Evolutionary conservation across 2,113 vertebrate species (phyloP), one percentile per base, ranked within the genome.

Genomic region (Gasterosteus nipponicus): DNA sequence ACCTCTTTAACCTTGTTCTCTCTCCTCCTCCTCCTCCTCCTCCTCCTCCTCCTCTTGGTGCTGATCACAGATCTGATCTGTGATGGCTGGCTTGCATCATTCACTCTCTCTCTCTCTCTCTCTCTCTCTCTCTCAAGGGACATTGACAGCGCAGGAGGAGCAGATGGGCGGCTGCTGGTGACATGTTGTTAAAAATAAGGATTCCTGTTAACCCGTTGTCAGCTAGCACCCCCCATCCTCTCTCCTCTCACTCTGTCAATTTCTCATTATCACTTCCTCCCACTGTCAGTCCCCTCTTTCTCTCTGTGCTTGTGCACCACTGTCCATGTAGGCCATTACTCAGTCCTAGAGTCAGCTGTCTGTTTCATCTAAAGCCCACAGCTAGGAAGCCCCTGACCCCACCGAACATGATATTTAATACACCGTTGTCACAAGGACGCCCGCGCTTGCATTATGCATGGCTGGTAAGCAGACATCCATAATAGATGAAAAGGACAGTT

Each of bases 181-280:
- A 93, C 89, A 93, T 86, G 88, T 82, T 90, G 90, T 90, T 93
- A 92, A 92, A 92, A 93, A 93, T 91, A 93, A 92, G 92, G 84
- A 92, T 87, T 91, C 85, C 79, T 84, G 78, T 91, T 91, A 93
- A 93, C 91, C 90, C 89, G 44, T 91, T 75, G 81, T 90, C 87
- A 85, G 83, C 69, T 85, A 58, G 67, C 66, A 44, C 77, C 4
- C 44, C 64, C 68, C 76, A 53, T 26, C 22, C 22, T 26, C 47
- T 71, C 65, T 80, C 73, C 81, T 80, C 59, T 73, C 56, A 59
- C 53, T 61, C 78, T 67, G 56, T 82, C 83, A 47, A 44, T 87
- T 69, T 69, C 38, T 73, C 61, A 38, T 68, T 12, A 69, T 83
- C 4, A 2, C 72, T 69, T 67, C 58, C 49, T 66, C 69, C 58